These are phyloP conservation scores for Ambastaia sidthimunki DNA, from an alignment of 2,797 vertebrate species.

Conservation along the genomic window DNA sequence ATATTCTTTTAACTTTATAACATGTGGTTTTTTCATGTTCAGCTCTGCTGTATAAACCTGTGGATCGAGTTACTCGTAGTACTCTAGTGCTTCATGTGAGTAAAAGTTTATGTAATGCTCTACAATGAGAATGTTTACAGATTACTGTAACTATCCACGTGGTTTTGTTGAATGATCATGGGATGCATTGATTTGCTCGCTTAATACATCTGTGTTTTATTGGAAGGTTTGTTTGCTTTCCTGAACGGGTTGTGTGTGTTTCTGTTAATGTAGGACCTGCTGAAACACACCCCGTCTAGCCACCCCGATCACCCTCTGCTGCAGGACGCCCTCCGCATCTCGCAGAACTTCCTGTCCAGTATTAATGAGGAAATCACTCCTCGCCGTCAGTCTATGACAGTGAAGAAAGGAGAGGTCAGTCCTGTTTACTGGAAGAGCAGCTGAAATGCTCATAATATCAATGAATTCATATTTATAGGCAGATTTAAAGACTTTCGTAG, in stretches of 20 bases:
- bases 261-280: constrained; percentile 82
- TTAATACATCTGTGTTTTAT: background rate
- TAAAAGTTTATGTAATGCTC: constrained; percentile 57
- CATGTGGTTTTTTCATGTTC: constrained; percentile 1
- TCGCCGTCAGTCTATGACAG: constrained; percentile 92
- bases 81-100: constrained; percentile 96
- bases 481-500: background rate
- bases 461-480: background rate
- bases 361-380: constrained; percentile 98
- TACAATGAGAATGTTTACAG: background rate
- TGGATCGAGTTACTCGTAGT: constrained; percentile 96
- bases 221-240: background rate
- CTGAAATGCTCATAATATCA: background rate
- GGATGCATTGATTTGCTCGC: background rate
- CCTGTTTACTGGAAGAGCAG: background rate
- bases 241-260: constrained; percentile 9
- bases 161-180: background rate
- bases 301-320: constrained; percentile 92
- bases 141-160: background rate
- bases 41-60: constrained; percentile 96
- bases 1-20: too few species aligned
- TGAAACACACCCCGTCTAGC: constrained; percentile 92
- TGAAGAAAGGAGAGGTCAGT: constrained; percentile 96
- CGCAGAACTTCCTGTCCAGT: constrained; percentile 97
- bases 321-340: constrained; percentile 95